phyloP scores from a whole-genome alignment of 2,888 invertebrate genomes.

The Nomada flava region DNA sequence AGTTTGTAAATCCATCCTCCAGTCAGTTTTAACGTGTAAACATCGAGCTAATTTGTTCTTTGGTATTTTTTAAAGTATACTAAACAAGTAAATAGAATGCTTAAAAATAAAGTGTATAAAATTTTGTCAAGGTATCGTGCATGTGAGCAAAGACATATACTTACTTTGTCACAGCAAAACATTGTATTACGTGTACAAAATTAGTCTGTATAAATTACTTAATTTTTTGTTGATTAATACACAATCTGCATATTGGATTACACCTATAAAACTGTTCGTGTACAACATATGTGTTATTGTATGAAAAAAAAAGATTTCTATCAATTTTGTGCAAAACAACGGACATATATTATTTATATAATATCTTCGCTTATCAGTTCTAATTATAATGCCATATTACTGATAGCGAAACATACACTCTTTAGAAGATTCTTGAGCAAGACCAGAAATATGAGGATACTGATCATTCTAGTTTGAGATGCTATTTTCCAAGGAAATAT shows the following conservation, averaged over 20 bases:
- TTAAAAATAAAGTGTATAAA: background rate
- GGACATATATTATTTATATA: constrained; percentile 1
- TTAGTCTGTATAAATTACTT: background rate
- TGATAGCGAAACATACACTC: constrained; percentile 46
- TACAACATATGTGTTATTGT: constrained; percentile 1
- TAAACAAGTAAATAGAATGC: background rate
- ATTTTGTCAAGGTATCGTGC: background rate
- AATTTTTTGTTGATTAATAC: background rate
- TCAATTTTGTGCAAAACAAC: background rate
- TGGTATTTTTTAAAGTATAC: constrained; percentile 28
- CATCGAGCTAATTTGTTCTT: constrained; percentile 44
- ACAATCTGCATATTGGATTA: background rate
- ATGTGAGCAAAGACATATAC: background rate
- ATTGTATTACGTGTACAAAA: background rate
- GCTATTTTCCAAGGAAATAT: constrained; percentile 70
- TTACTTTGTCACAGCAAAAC: constrained; percentile 1
- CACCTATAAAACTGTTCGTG: background rate
- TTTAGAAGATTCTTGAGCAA: constrained; percentile 68
- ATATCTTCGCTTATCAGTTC: constrained; percentile 39
- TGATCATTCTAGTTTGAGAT: constrained; percentile 59
- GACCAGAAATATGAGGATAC: constrained; percentile 44
- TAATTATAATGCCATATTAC: constrained; percentile 65
- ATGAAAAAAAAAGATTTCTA: background rate
- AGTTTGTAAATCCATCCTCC: constrained; percentile 31
- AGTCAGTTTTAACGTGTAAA: constrained; percentile 42